Evolutionary conservation across 2,888 invertebrate species (phyloP).

Genomic region (Trissonchulus latispiculum): DNA sequence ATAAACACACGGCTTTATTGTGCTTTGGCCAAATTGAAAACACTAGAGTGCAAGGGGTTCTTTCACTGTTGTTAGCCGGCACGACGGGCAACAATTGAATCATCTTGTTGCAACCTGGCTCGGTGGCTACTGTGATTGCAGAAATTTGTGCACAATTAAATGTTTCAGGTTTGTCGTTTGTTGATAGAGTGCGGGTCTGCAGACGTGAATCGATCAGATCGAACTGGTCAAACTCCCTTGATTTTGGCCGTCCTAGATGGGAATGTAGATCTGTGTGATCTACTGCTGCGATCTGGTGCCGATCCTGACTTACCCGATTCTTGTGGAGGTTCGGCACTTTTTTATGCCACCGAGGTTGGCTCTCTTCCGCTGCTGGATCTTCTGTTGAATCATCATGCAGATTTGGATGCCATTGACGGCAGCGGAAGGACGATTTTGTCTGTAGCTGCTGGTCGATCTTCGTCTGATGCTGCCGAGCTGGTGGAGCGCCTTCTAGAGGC

Average conservation of each 20-base stretch:
- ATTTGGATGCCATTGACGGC: constrained; percentile 83
- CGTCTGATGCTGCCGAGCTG: constrained; percentile 57
- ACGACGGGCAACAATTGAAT: too few relatives aligned
- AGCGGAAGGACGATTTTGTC: constrained; percentile 72
- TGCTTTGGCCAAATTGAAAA: too few relatives aligned
- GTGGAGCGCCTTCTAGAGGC: constrained; percentile 65
- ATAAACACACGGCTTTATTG: too few relatives aligned
- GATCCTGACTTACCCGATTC: constrained; percentile 77
- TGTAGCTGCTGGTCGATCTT: constrained; percentile 46
- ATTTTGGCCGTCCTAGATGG: constrained; percentile 82
- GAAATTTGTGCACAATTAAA: too few relatives aligned
- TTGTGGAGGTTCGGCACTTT: constrained; percentile 67
- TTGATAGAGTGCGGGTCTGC: too few relatives aligned
- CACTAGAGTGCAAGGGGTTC: too few relatives aligned
- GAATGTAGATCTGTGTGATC: constrained; percentile 78
- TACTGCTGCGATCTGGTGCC: constrained; percentile 78
- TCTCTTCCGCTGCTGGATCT: constrained; percentile 41
- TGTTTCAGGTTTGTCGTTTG: too few relatives aligned
- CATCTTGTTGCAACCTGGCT: too few relatives aligned
- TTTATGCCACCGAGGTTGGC: constrained; percentile 34
- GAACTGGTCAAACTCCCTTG: too few relatives aligned
- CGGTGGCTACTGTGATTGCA: too few relatives aligned
- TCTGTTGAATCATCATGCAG: constrained; percentile 47
- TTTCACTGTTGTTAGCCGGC: too few relatives aligned
- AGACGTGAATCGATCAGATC: too few relatives aligned